phyloP scores from a whole-genome alignment of 2,797 vertebrate genomes.

The Centroberyx gerrardi region DNA sequence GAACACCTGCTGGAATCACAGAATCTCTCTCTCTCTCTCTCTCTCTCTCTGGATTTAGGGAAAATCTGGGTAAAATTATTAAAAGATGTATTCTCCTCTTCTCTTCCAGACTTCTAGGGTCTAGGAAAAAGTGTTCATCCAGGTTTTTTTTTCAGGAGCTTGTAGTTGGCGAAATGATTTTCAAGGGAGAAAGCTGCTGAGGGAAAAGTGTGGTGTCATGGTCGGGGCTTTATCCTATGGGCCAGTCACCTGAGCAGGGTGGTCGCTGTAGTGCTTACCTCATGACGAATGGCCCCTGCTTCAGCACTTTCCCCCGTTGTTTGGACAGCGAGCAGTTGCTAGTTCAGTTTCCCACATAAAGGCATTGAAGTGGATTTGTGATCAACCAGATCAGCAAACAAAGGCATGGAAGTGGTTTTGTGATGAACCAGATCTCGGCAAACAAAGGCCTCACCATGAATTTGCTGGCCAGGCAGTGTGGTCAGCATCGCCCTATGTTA shows the following conservation, averaged over 20 bases:
- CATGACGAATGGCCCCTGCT: conserved; percentile 74
- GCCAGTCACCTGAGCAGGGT: conserved; percentile 68
- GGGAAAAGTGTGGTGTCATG: conserved; percentile 72
- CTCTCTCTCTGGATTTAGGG: conserved; percentile 17
- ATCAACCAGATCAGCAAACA: conserved; percentile 82
- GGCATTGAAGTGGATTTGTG: conserved; percentile 76
- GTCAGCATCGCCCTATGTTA: conserved; percentile 65
- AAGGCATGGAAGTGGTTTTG: conserved; percentile 82
- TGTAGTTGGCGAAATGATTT: background rate
- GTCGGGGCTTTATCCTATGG: conserved; percentile 61
- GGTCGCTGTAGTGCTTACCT: conserved; percentile 79
- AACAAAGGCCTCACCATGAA: conserved; percentile 75
- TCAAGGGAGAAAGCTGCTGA: conserved; percentile 8
- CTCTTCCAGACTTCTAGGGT: no score
- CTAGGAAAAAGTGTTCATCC: background rate
- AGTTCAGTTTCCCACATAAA: conserved; percentile 80
- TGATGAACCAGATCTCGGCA: conserved; percentile 75
- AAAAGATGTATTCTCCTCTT: background rate
- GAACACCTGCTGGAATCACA: conserved; percentile 57
- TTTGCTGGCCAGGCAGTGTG: conserved; percentile 70
- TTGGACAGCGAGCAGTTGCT: conserved; percentile 76
- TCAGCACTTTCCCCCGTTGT: conserved; percentile 85
- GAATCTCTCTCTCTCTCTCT: background rate
- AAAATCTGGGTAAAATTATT: conserved; percentile 7
- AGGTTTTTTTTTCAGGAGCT: background rate